Base-by-base conservation (phyloP, 2,797 vertebrate genomes). In the Amphiprion clarkii region DNA sequence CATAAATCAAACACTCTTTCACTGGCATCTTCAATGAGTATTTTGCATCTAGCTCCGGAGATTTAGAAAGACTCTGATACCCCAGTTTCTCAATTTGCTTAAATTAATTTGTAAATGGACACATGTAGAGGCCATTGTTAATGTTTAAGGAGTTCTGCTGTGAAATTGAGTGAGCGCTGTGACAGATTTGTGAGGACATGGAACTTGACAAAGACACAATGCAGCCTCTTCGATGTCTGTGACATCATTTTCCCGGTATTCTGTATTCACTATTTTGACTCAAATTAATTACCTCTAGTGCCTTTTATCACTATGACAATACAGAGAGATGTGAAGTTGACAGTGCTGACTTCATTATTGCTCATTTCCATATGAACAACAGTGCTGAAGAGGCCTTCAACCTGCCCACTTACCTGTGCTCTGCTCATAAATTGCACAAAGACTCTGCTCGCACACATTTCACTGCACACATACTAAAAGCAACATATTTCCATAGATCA, bases 321-420 rank as follows among this genome's bases (percentile, higher is more conserved):
- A 71, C 84, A 29, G 74, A 81, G 89, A 87, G 85, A 89, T 76
- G 81, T 85, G 76, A 83, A 79, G 79, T 80, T 82, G 83, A 89
- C 89, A 83, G 82, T 81, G 79, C 84, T 82, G 85, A 91, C 88
- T 91, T 93, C 80, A 93, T 94, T 90, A 91, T 76, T 78, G 79
- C 88, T 91, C 83, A 92, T 92, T 92, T 90, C 89, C 89, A 92
- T 91, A 82, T 79, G 77, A 92, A 90, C 74, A 75, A 73, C 64
- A 53, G 75, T 3, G n/a, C 68, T 81, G 81, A 81, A 85, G 81
- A 88, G 78, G 86, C 81, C 88, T 90, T 88, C 87, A 88, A 76
- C 87, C 76, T 86, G 75, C 80, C 72, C 71, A 76, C 82, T 82
- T 84, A 85, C 74, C 75, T 84, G 76, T 78, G 51, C 74, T 68